Percentiles rank a stretch among this genome's conserved stretches.
Evolutionary conservation across 2,113 vertebrate genomes (phyloP).

Genomic region (Galeopterus variegatus): DNA sequence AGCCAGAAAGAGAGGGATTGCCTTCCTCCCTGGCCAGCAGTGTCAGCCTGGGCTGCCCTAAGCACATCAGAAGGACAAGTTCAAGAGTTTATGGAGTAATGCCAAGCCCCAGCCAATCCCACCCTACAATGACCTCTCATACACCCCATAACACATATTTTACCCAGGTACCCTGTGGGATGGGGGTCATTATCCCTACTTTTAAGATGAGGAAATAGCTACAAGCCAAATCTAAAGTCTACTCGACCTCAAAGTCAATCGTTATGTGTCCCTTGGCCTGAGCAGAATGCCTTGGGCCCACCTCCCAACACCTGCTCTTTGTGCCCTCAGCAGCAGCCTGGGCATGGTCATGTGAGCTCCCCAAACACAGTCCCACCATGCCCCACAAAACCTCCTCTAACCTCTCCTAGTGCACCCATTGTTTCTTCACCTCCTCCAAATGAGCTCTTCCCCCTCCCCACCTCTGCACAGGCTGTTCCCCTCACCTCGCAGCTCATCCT

Average conservation of each 20-base stretch:
- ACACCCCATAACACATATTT: not conserved
- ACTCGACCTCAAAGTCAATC: not conserved
- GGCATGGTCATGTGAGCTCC: not conserved
- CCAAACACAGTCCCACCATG: not conserved
- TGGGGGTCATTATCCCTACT: not conserved
- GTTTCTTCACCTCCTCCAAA: not conserved
- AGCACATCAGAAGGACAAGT: not conserved
- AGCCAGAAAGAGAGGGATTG: not conserved
- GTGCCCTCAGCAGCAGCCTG: not conserved
- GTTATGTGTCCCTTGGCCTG: not conserved
- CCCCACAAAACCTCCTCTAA: not conserved
- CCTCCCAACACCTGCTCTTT: not conserved
- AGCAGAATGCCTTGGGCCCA: not conserved
- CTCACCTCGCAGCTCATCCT: accelerated
- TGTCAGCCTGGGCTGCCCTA: not conserved
- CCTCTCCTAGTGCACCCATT: not conserved
- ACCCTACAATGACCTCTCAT: not conserved
- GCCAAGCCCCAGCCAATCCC: not conserved
- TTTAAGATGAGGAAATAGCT: not conserved
- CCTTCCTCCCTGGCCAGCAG: not conserved
- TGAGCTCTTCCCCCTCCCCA: not conserved
- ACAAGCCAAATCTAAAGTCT: not conserved
- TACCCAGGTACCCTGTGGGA: not conserved
- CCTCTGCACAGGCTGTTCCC: not conserved
- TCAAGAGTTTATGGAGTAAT: not conserved